Conservation (phyloP, 2,797 vertebrate species). For the Hydrolagus colliei region DNA sequence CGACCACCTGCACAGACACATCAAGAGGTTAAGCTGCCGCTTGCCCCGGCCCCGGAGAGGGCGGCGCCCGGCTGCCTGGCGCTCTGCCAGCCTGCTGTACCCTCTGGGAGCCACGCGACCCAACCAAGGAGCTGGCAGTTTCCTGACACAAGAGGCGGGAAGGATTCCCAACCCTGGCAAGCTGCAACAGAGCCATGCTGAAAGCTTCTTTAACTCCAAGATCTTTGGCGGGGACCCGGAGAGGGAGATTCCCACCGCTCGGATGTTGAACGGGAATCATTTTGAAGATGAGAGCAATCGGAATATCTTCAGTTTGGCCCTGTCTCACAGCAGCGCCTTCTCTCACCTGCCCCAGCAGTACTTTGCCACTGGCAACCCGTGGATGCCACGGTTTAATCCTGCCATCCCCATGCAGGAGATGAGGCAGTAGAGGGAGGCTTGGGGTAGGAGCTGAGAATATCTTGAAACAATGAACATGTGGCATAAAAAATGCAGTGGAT, state of each 20-base stretch:
- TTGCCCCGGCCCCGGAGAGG: slow-evolving; percentile 77
- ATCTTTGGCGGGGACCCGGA: slow-evolving; percentile 58
- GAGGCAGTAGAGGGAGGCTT: slow-evolving; percentile 64
- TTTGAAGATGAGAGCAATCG: slow-evolving; percentile 5
- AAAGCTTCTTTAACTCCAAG: slow-evolving; percentile 49
- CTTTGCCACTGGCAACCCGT: slow-evolving; percentile 78
- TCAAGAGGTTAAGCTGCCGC: slow-evolving; percentile 93
- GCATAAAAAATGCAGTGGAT: not conserved
- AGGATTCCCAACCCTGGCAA: slow-evolving; percentile 33
- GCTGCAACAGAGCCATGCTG: slow-evolving; percentile 55
- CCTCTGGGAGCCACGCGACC: slow-evolving; percentile 8
- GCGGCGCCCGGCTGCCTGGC: slow-evolving; percentile 79
- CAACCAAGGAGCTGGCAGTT: not conserved
- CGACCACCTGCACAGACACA: slow-evolving; percentile 94
- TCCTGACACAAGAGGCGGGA: not conserved
- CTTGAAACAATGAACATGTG: not conserved
- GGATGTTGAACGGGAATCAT: slow-evolving; percentile 67
- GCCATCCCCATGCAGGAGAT: slow-evolving; percentile 75
- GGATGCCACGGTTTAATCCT: slow-evolving; percentile 77
- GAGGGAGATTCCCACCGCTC: slow-evolving; percentile 65
- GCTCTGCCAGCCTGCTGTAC: slow-evolving; percentile 67
- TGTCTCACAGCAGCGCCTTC: slow-evolving; percentile 76
- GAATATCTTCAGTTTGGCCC: slow-evolving; percentile 75
- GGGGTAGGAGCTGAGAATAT: too few species aligned
- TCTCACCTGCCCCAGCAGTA: slow-evolving; percentile 63